phyloP scores from a whole-genome alignment of 2,113 vertebrate species.

The Cottus gobio region DNA sequence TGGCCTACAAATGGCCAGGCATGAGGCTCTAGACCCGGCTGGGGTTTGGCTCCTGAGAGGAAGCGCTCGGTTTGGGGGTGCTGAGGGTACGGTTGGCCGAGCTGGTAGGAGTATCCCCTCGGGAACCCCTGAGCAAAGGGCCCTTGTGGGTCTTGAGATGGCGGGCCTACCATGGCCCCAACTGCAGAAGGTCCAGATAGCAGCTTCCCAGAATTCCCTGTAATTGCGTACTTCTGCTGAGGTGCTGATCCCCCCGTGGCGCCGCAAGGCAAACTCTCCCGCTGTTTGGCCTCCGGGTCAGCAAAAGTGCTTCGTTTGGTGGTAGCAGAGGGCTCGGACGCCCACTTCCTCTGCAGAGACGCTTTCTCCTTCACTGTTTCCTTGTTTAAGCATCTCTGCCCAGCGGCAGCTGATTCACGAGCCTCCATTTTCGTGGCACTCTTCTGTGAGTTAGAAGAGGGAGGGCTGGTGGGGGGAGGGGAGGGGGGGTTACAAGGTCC shows the following conservation, averaged over 20 bases:
- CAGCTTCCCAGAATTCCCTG: conserved; percentile 85
- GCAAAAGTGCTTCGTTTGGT: conserved; percentile 91
- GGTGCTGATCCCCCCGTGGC: conserved; percentile 80
- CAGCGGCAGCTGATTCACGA: conserved; percentile 88
- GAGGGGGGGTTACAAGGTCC: conserved; percentile 72
- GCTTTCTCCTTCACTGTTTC: conserved; percentile 88
- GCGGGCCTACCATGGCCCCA: conserved; percentile 71
- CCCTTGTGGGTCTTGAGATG: conserved; percentile 88
- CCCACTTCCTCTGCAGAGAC: conserved; percentile 91
- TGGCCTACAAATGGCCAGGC: conserved; percentile 93
- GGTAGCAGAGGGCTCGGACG: conserved; percentile 89
- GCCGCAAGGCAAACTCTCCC: conserved; percentile 86
- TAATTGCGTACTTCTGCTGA: conserved; percentile 86
- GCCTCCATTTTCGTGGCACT: conserved; percentile 89
- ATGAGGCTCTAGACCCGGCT: conserved; percentile 91
- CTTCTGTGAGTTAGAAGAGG: conserved; percentile 39
- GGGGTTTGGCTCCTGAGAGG: conserved; percentile 90
- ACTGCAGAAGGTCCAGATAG: conserved; percentile 82
- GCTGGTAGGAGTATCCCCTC: conserved; percentile 87
- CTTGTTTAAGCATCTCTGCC: conserved; percentile 92
- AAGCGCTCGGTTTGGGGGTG: conserved; percentile 92
- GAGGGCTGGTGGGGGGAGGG: conserved; percentile 15
- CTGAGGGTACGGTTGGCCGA: conserved; percentile 93
- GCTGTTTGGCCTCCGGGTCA: conserved; percentile 87
- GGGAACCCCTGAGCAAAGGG: conserved; percentile 87